These are phyloP conservation scores for Nannobrachium achirus DNA, from an alignment of 2,113 vertebrate species.

Conservation along the genomic window DNA sequence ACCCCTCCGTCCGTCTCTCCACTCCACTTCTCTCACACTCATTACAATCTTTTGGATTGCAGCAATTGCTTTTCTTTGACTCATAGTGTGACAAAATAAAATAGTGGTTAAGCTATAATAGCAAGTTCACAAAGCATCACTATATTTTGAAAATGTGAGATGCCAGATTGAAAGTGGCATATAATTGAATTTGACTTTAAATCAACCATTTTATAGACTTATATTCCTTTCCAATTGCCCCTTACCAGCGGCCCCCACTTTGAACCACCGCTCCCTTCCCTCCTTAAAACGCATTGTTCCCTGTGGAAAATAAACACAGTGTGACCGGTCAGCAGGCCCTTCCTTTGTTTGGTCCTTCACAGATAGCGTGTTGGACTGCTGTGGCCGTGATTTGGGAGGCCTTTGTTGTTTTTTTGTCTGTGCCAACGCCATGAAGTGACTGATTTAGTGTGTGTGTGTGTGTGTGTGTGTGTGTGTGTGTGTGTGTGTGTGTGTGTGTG, in stretches of 20 bases:
- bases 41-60: constrained; percentile 19
- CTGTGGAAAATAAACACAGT: constrained; percentile 60
- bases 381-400: constrained; percentile 17
- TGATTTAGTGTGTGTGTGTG: constrained; percentile 66
- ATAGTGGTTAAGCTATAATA: constrained; percentile 10
- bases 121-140: no score
- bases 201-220: no score
- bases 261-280: neutral
- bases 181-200: no score
- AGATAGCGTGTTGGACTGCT: constrained; percentile 61
- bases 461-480: constrained; percentile 22
- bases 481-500: neutral
- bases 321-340: constrained; percentile 43
- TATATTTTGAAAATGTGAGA: constrained; percentile 33
- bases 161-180: constrained; percentile 12
- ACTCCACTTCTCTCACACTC: constrained; percentile 21
- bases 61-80: constrained; percentile 57
- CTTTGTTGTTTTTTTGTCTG: constrained; percentile 59
- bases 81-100: constrained; percentile 55
- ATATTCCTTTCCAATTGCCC: constrained; percentile 41
- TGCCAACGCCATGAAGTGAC: constrained; percentile 54
- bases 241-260: constrained; percentile 4
- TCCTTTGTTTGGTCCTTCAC: constrained; percentile 63
- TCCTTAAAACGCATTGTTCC: constrained; percentile 62
- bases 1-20: neutral